phyloP scores from a whole-genome alignment of 1,140 invertebrate genomes.

The Mya arenaria region DNA sequence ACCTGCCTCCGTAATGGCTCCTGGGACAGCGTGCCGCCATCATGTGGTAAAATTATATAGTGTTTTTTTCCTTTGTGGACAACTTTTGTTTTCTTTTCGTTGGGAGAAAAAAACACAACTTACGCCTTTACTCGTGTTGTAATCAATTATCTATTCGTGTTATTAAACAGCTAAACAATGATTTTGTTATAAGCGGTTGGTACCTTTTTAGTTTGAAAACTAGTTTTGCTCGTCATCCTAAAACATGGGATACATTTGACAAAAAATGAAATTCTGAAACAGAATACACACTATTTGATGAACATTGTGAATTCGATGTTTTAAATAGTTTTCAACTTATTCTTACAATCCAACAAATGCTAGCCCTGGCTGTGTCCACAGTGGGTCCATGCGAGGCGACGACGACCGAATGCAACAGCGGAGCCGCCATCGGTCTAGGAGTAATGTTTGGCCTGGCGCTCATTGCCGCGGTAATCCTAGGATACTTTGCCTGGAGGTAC shows the following conservation, averaged over 20 bases:
- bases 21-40: constrained; percentile 25
- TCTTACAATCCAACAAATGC: not conserved
- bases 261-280: not conserved
- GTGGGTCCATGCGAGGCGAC: not conserved
- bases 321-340: not conserved
- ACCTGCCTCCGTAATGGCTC: constrained; percentile 23
- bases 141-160: not conserved
- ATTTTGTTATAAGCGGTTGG: not conserved
- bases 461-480: not conserved
- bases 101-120: too few species aligned
- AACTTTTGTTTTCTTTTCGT: not conserved
- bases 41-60: constrained; percentile 15
- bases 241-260: not conserved
- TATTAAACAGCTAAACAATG: not conserved
- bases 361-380: not conserved
- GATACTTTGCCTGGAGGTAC: not conserved
- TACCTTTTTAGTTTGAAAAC: not conserved
- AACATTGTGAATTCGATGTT: not conserved
- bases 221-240: not conserved
- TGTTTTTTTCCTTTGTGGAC: not conserved
- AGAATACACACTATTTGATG: not conserved
- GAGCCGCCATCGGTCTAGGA: constrained; percentile 14
- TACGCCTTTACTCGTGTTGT: too few species aligned
- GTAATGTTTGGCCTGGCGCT: constrained; percentile 20
- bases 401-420: not conserved